Percentiles rank a stretch among this genome's conserved stretches.
These are phyloP conservation scores for Monopis laevigella DNA, from an alignment of 2,888 invertebrate species.

Conservation along the genomic window DNA sequence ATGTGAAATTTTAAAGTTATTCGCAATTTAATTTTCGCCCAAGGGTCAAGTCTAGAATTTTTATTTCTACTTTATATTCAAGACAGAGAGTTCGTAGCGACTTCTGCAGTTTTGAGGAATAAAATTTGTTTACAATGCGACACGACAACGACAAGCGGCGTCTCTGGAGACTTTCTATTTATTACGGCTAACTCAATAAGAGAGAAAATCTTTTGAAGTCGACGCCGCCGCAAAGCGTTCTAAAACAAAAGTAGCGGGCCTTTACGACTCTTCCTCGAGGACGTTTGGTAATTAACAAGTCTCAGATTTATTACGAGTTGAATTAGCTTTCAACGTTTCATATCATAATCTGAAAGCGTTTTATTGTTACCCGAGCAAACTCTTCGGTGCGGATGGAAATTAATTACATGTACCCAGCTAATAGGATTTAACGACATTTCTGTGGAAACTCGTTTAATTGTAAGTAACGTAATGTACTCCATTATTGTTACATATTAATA, in stretches of 20 bases:
- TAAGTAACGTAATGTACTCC: conserved; percentile 21
- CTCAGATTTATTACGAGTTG: conserved; percentile 51
- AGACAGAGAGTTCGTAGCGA: conserved; percentile 21
- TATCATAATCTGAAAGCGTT: conserved; percentile 56
- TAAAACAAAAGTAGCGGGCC: conserved; percentile 40
- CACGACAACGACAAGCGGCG: conserved; percentile 20
- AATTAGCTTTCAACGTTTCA: conserved; percentile 57
- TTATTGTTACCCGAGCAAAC: conserved; percentile 35
- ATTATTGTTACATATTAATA: conserved; percentile 31
- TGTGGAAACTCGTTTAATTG: conserved; percentile 22
- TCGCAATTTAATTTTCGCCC: conserved; percentile 11
- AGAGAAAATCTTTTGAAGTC: conserved; percentile 40
- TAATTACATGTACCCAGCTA: conserved; percentile 38
- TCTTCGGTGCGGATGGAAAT: conserved; percentile 26
- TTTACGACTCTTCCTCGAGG: conserved; percentile 36
- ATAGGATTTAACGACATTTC: conserved; percentile 38
- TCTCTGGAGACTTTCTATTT: conserved; percentile 30
- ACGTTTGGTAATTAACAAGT: conserved; percentile 46
- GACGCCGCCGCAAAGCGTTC: conserved; percentile 29
- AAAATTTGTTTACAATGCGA: conserved; percentile 32
- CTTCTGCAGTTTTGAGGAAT: conserved; percentile 28
- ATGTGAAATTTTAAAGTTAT: conserved; percentile 21
- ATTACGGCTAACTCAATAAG: conserved; percentile 37
- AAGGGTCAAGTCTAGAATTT: conserved; percentile 33
- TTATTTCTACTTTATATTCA: conserved; percentile 40